Percentiles rank a stretch among this genome's conserved stretches.
phyloP scores from a whole-genome alignment of 2,797 vertebrate genomes.

The Labeo calbasu region DNA sequence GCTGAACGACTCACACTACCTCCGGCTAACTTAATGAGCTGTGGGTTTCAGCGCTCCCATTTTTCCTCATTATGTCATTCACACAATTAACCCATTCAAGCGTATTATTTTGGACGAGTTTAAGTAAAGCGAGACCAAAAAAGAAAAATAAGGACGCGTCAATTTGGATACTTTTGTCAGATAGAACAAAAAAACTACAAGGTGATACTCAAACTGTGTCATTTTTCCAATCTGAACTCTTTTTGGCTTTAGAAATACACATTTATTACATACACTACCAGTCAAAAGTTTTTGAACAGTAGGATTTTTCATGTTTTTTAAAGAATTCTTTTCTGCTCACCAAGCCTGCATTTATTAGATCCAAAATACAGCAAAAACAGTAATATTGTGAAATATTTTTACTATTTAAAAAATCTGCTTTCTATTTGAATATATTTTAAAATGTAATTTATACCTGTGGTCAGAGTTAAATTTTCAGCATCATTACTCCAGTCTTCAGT shows the following conservation, averaged over 20 bases:
- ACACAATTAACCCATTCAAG: slow-evolving; percentile 35
- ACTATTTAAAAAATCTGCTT: no score
- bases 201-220: not conserved
- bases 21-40: slow-evolving; percentile 41
- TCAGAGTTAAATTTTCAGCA: no score
- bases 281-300: no score
- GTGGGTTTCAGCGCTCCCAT: slow-evolving; percentile 25
- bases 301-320: no score
- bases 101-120: not conserved
- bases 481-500: no score
- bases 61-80: slow-evolving; percentile 47
- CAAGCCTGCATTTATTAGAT: no score
- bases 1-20: slow-evolving; percentile 25
- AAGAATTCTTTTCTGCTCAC: no score
- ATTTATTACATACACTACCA: not conserved
- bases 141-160: not conserved
- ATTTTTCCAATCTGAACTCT: not conserved
- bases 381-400: no score
- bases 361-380: no score
- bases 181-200: not conserved
- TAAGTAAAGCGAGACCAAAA: slow-evolving; percentile 7
- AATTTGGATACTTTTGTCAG: not conserved
- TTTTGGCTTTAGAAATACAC: not conserved
- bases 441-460: no score
- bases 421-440: no score